Percentiles rank a stretch among this genome's conserved stretches.
phyloP scores from a whole-genome alignment of 2,797 vertebrate genomes.

The Carapus acus region DNA sequence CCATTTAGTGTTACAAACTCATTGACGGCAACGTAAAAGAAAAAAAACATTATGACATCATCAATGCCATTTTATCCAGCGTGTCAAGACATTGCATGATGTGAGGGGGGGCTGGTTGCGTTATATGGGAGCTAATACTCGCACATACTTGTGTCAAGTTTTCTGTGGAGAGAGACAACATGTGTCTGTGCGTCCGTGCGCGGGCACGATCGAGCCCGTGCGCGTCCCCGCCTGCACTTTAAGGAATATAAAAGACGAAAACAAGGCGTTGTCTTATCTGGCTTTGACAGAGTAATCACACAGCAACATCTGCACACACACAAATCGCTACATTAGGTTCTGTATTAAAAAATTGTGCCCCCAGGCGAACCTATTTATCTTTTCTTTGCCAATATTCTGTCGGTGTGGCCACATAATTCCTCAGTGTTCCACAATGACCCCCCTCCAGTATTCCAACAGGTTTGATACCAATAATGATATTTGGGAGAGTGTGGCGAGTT shows the following conservation, averaged over 20 bases:
- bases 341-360: too few relatives aligned
- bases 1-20: too few relatives aligned
- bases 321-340: too few relatives aligned
- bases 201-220: slow-evolving; percentile 1
- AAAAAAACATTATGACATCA: too few relatives aligned
- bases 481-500: slow-evolving; percentile 4
- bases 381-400: too few relatives aligned
- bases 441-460: background rate
- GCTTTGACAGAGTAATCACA: slow-evolving; percentile 22
- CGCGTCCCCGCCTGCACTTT: slow-evolving; percentile 15
- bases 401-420: background rate
- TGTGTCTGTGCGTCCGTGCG: background rate
- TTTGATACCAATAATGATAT: slow-evolving; percentile 1
- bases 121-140: slow-evolving; percentile 43
- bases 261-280: slow-evolving; percentile 21
- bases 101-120: slow-evolving; percentile 19
- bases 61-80: slow-evolving; percentile 5
- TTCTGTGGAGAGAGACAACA: slow-evolving; percentile 11
- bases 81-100: slow-evolving; percentile 21
- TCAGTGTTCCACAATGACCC: background rate
- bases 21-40: too few relatives aligned
- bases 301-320: background rate
- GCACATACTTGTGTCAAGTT: slow-evolving; percentile 54
- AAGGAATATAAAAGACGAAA: slow-evolving; percentile 9
- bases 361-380: too few relatives aligned